Base-by-base conservation (phyloP, 2,888 invertebrate species). In the Cybosia mesomella region DNA sequence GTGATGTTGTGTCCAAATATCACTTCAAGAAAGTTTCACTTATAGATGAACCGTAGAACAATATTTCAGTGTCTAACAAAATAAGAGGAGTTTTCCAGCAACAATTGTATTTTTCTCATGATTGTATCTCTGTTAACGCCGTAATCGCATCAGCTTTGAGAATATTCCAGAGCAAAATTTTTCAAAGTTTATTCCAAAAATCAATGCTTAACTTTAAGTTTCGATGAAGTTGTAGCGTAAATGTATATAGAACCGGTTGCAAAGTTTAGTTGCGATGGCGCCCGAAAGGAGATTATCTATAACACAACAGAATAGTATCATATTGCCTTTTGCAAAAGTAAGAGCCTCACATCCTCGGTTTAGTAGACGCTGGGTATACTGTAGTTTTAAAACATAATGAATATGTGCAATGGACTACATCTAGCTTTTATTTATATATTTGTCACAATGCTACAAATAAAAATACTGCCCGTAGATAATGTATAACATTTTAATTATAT, bases 1-100 rank as follows among this genome's bases (percentile, higher is more conserved):
- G 49, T n/a, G 8, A 18, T 18, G 49, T 58, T 34, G 11, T 7
- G 34, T n/a, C 21, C 58, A 43, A 34, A 18, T 34, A n/a, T 32
- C n/a, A 21, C 34, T 58, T 58, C n/a, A 11, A 58, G n/a, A 21
- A 58, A 34, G n/a, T 4, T 34, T 58, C 21, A 34, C 1, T 34
- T 21, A 34, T 1, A 4, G 24, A 22, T 60, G 15, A 39, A 60
- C 22, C 13, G 18, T 39, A 24, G 2, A 1, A 24, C 36, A 39
- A 11, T n/a, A 11, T 36, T 18, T 39, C 39, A 60, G 59, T 24
- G 24, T 60, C 59, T 60, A 43, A 8, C 22, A 60, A 58, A 58
- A 11, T 32, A n/a, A 32, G 58, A 58, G 11, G 15, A 39, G 39
- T 0, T 39, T 39, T 39, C 4, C 15, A 13, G 39, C 39, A 39